Conservation (phyloP, 2,888 invertebrate genomes). For the Baronia brevicornis region DNA sequence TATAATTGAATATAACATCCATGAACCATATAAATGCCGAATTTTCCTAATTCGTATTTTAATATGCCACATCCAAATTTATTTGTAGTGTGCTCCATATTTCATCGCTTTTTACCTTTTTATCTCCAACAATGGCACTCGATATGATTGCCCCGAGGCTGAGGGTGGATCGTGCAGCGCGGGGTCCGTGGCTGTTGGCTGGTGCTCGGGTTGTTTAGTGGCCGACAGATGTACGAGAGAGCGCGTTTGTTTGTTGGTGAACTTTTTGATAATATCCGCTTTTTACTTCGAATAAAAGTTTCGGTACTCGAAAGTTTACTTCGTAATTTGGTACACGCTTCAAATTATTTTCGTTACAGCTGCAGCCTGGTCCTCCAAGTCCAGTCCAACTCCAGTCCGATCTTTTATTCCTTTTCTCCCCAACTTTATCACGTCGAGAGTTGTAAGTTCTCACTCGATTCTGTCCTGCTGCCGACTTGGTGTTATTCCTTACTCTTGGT, state of each 20-base stretch:
- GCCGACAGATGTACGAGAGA: slow-evolving; percentile 31
- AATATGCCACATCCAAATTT: slow-evolving; percentile 15
- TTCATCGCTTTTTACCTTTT: slow-evolving; percentile 48
- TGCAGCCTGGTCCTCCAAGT: too few species aligned
- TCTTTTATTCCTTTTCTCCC: too few species aligned
- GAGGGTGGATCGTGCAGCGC: slow-evolving; percentile 22
- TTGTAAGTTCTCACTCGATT: too few species aligned
- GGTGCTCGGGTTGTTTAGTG: slow-evolving; percentile 17
- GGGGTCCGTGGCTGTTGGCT: slow-evolving; percentile 1
- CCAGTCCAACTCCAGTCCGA: too few species aligned
- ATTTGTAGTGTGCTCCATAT: slow-evolving; percentile 4
- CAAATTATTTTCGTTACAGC: too few species aligned
- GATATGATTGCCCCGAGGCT: slow-evolving; percentile 52
- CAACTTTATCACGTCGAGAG: too few species aligned
- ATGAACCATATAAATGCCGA: slow-evolving; percentile 1
- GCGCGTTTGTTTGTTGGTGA: slow-evolving; percentile 6
- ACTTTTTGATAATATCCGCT: slow-evolving; percentile 8
- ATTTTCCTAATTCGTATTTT: background rate
- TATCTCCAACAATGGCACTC: slow-evolving; percentile 59
- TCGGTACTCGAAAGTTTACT: slow-evolving; percentile 8
- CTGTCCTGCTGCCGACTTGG: too few species aligned
- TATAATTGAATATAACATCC: slow-evolving; percentile 15
- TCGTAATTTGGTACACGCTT: too few species aligned
- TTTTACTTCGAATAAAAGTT: slow-evolving; percentile 12
- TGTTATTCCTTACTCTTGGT: too few species aligned